phyloP scores from a whole-genome alignment of 2,113 vertebrate species.

The Parus major region DNA sequence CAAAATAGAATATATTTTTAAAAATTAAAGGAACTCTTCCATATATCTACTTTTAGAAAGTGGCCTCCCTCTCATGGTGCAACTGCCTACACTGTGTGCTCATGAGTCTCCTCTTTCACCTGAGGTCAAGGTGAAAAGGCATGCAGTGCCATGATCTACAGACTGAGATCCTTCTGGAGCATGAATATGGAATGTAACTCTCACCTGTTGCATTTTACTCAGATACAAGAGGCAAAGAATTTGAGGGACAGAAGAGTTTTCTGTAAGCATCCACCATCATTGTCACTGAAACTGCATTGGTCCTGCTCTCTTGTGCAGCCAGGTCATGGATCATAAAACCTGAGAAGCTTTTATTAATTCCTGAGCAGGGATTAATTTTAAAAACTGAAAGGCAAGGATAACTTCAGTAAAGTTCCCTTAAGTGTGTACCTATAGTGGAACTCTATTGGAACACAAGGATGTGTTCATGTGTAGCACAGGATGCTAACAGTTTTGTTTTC shows the following conservation, averaged over 20 bases:
- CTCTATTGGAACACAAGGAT: not conserved
- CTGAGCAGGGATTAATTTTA: not conserved
- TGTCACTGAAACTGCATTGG: not conserved
- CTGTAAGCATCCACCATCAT: not conserved
- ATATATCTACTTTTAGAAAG: not conserved
- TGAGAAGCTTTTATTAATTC: not conserved
- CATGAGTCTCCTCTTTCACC: not conserved
- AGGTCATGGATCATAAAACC: not conserved
- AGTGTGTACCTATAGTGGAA: not conserved
- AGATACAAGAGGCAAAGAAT: not conserved
- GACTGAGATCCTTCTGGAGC: not conserved
- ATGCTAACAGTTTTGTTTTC: not conserved
- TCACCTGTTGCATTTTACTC: not conserved
- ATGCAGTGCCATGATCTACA: not conserved
- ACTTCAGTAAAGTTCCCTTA: not conserved
- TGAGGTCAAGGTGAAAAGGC: not conserved
- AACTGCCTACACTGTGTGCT: not conserved
- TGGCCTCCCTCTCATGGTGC: fast-evolving
- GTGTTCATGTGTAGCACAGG: not conserved
- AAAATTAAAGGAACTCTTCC: not conserved
- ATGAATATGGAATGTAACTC: fast-evolving
- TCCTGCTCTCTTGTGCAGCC: fast-evolving
- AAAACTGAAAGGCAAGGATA: not conserved
- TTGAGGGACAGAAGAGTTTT: not conserved
- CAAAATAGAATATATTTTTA: not conserved